Percentiles rank a stretch among this genome's conserved stretches.
Conservation (phyloP, 1,140 invertebrate species). For the Drosophila ironensis region DNA sequence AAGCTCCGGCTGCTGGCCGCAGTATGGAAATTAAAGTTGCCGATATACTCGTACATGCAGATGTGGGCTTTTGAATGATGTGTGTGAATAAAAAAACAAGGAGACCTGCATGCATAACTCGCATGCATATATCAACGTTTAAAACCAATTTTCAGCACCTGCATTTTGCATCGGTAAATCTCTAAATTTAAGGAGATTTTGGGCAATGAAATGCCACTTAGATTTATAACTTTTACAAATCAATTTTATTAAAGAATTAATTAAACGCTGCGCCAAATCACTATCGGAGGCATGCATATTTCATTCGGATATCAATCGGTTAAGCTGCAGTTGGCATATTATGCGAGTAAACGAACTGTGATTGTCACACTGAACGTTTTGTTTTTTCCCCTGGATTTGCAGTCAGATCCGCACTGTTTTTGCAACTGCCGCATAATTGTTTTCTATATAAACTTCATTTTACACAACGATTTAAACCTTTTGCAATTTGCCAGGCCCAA, state of each 20-base stretch:
- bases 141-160: background rate
- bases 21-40: conserved; percentile 66
- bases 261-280: background rate
- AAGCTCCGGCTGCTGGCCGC: conserved; percentile 38
- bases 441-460: conserved; percentile 37
- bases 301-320: conserved; percentile 32
- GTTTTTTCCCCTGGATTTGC: conserved; percentile 10
- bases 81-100: conserved; percentile 23
- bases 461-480: conserved; percentile 29
- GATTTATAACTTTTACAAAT: background rate
- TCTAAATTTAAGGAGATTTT: no score
- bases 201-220: no score
- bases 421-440: conserved; percentile 35
- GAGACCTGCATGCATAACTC: conserved; percentile 1
- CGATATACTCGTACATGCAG: conserved; percentile 1
- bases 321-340: conserved; percentile 40
- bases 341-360: conserved; percentile 44
- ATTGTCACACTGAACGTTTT: conserved; percentile 30
- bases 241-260: conserved; percentile 1
- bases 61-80: background rate
- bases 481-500: conserved; percentile 24
- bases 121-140: no score
- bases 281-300: conserved; percentile 15
- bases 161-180: background rate
- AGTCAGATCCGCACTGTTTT: conserved; percentile 19